Percentiles rank a stretch among this genome's conserved stretches.
phyloP scores from a whole-genome alignment of 2,888 invertebrate species.

The Hymenopus coronatus region DNA sequence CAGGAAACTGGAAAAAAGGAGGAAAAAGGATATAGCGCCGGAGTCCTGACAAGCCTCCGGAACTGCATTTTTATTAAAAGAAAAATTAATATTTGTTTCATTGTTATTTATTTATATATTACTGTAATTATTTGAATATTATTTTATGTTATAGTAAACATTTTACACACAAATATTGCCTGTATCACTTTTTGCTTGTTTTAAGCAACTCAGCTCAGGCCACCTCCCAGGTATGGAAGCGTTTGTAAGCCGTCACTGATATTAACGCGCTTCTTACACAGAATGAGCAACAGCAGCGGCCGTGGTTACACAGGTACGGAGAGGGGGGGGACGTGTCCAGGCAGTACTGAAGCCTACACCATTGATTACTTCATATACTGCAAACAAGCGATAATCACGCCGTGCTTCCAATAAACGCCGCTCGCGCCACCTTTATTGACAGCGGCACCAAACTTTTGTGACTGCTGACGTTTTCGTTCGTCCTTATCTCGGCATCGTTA shows the following conservation, averaged over 20 bases:
- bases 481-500: neutral
- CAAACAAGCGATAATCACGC: conserved; percentile 14
- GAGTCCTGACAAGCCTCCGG: too few species aligned
- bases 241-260: neutral
- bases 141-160: too few species aligned
- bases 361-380: conserved; percentile 11
- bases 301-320: neutral
- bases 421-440: conserved; percentile 1
- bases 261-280: neutral
- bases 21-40: too few species aligned
- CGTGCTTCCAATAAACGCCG: neutral
- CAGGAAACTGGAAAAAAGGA: too few species aligned
- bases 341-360: neutral
- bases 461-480: neutral
- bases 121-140: too few species aligned
- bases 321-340: neutral
- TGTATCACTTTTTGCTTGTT: too few species aligned
- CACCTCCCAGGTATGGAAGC: neutral
- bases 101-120: too few species aligned
- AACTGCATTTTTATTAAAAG: too few species aligned
- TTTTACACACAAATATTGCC: too few species aligned
- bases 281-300: neutral
- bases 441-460: neutral
- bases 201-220: too few species aligned
- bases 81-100: too few species aligned